A percentile compares a stretch with the other conserved stretches of the same genome.
Conservation (phyloP, 2,113 vertebrate species). For the Orientallactaga bullata region DNA sequence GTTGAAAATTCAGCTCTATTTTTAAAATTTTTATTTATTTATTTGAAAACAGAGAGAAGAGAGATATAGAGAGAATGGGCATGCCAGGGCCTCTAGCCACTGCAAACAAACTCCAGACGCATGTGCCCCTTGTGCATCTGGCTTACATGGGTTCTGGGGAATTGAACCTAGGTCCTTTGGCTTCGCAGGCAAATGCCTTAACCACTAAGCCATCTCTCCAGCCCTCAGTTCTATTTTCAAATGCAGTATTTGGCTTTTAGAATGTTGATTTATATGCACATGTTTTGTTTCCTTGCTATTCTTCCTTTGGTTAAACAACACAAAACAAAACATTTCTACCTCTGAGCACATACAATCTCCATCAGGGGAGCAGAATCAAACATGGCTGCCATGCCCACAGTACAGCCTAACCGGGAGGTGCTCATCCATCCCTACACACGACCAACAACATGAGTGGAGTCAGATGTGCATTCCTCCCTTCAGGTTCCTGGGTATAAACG, state of each 20-base stretch:
- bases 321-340: neutral
- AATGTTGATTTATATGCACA: neutral
- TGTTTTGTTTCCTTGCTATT: neutral
- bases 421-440: neutral
- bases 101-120: too few relatives aligned
- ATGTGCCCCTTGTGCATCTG: too few relatives aligned
- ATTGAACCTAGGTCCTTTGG: too few relatives aligned
- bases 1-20: conserved; percentile 20
- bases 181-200: too few relatives aligned
- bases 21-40: too few relatives aligned
- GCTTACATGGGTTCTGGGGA: too few relatives aligned
- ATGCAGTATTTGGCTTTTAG: neutral
- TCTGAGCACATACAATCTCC: neutral
- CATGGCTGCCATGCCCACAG: neutral
- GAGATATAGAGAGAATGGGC: too few relatives aligned
- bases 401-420: neutral
- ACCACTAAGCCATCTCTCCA: too few relatives aligned
- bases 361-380: neutral
- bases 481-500: neutral
- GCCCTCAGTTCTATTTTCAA: neutral
- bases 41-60: too few relatives aligned
- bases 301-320: conserved; percentile 7
- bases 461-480: neutral
- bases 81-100: too few relatives aligned
- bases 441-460: neutral